Evolutionary conservation across 2,113 vertebrate genomes (phyloP), one percentile per base, ranked within the genome.

Genomic region (Solenodon paradoxus): DNA sequence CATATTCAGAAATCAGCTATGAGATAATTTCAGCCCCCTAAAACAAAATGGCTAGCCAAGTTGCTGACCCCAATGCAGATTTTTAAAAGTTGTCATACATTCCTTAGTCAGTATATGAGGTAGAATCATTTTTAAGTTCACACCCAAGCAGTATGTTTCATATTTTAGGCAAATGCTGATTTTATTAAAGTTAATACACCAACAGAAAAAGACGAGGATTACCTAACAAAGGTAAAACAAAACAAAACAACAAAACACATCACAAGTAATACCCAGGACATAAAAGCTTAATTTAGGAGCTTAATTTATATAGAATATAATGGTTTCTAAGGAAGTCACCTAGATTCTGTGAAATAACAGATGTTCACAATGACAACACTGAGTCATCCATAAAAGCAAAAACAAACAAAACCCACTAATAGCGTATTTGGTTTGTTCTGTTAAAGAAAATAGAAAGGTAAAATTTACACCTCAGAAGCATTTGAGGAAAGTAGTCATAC

Each of bases 191-290:
- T 80, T 11, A 80, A n/a, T 5, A 66, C 6, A 85, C 5, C 11
- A 1, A 71, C 6, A 86, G 57, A 16, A 89, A 77, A 94, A 87
- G 40, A 30, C 3, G 89, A 86, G 28, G 64, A 84, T 68, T 87
- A 95, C 22, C 10, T 69, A 80, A 71, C 7, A 86, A 93, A 95
- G 40, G 28, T 69, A 90, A 93, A 40, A 87, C 26, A 90, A 94
- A 91, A 51, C 49, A 86, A 74, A 84, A 61, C n/a, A 38, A 88
- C 35, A 40, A 86, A 75, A 51, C 13, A 51, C 28, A 74, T 83
- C 9, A 61, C 42, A 96, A 79, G 51, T 57, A 91, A 64, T 16
- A 20, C 79, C 40, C 2, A 42, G 22, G 17, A 63, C 49, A 80
- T 64, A 71, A 59, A 88, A 93, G 49, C 22, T 71, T 30, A 92